A percentile compares a stretch with the other conserved stretches of the same genome.
Conservation (phyloP, 1,140 invertebrate species). For the Drosophila neocordata region DNA sequence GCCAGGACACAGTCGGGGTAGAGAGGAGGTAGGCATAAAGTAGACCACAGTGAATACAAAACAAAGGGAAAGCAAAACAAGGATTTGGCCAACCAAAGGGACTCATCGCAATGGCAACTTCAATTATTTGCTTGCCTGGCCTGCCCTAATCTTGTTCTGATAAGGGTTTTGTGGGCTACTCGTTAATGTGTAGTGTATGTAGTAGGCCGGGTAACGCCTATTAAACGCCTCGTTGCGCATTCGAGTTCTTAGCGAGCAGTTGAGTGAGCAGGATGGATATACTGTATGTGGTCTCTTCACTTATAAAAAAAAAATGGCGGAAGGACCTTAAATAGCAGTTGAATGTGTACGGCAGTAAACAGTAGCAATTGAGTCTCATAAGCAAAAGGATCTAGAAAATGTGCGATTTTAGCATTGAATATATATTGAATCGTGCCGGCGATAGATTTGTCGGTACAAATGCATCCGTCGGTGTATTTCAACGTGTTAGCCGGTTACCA, state of each 20-base stretch:
- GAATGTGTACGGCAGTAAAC: slow-evolving; percentile 43
- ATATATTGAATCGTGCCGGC: slow-evolving; percentile 84
- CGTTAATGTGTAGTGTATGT: slow-evolving; percentile 9
- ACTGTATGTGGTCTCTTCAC: slow-evolving; percentile 9
- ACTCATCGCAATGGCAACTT: slow-evolving; percentile 37
- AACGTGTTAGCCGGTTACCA: slow-evolving; percentile 24
- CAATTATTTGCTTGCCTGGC: slow-evolving; percentile 49
- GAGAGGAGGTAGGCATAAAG: slow-evolving; percentile 21
- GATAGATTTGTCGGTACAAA: slow-evolving; percentile 74
- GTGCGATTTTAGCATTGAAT: slow-evolving; percentile 84
- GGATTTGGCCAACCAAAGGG: slow-evolving; percentile 13
- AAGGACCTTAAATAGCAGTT: slow-evolving; percentile 60
- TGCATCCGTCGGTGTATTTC: slow-evolving; percentile 58
- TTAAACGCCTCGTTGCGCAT: slow-evolving; percentile 68
- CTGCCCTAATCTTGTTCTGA: slow-evolving; percentile 57
- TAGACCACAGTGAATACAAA: slow-evolving; percentile 30
- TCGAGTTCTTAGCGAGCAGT: background rate
- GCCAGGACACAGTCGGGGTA: slow-evolving; percentile 8
- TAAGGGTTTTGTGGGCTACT: slow-evolving; percentile 58
- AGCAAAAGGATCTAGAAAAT: slow-evolving; percentile 56
- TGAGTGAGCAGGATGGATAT: slow-evolving; percentile 40
- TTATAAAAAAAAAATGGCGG: slow-evolving; percentile 65
- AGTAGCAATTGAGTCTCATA: slow-evolving; percentile 50
- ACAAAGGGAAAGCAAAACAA: slow-evolving; percentile 29
- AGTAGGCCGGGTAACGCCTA: slow-evolving; percentile 67